phyloP scores from a whole-genome alignment of 1,140 invertebrate species.

The silkworm (Bombyx mori) region DNA sequence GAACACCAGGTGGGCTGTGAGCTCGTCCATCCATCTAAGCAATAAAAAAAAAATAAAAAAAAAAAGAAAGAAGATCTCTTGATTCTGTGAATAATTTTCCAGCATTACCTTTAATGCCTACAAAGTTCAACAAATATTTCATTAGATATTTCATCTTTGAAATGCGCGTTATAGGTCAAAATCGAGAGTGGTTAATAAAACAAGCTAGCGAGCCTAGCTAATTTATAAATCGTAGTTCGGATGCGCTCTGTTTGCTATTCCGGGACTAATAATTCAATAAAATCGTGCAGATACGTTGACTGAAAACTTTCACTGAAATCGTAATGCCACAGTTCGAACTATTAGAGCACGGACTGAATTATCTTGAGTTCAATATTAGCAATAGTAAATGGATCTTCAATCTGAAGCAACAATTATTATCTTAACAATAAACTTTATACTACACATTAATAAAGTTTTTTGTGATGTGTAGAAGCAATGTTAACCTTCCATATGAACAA shows the following conservation, averaged over 20 bases:
- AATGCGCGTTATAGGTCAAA: conserved; percentile 2
- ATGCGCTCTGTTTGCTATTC: conserved; percentile 5
- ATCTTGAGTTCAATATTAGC: no score
- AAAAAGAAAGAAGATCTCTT: background rate
- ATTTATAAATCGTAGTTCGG: conserved; percentile 2
- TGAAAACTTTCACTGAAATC: background rate
- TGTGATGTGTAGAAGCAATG: no score
- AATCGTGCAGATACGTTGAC: background rate
- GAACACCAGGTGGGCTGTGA: no score
- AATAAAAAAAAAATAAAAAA: no score
- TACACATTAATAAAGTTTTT: no score
- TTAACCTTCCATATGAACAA: no score
- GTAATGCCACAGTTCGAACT: no score
- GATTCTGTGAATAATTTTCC: background rate
- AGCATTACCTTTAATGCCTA: background rate
- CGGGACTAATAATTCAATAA: background rate
- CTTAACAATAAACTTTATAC: no score
- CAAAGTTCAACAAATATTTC: background rate
- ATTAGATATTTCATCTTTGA: conserved; percentile 3
- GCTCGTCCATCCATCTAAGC: no score
- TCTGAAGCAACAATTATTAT: no score
- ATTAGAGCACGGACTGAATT: no score
- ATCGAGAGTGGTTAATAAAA: conserved; percentile 1
- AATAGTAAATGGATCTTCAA: no score
- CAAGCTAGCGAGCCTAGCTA: background rate